Evolutionary conservation across 2,113 vertebrate species (phyloP).

Genomic region (Zootoca vivipara): DNA sequence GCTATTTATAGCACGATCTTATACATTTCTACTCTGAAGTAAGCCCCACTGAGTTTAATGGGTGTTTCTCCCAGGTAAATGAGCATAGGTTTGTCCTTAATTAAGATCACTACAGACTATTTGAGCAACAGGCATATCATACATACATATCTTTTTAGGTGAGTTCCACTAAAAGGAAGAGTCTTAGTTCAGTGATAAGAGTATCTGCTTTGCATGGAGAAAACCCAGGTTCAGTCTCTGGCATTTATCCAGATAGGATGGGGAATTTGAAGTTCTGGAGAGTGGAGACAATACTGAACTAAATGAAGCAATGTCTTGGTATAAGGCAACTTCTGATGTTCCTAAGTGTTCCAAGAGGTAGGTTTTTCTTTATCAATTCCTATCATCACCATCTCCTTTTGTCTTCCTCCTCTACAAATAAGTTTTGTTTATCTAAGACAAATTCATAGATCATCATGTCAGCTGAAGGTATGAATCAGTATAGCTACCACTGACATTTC

Average conservation of each 20-base stretch:
- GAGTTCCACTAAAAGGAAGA: background rate
- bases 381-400: background rate
- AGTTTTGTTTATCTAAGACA: rapidly evolving
- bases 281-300: too few relatives aligned
- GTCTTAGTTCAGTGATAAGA: too few relatives aligned
- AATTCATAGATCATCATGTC: background rate
- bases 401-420: background rate
- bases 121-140: slow-evolving; percentile 5
- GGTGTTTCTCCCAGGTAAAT: background rate
- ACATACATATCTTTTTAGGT: background rate
- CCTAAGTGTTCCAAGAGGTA: rapidly evolving
- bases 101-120: background rate
- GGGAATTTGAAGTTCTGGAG: too few relatives aligned
- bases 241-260: too few relatives aligned
- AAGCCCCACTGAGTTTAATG: background rate
- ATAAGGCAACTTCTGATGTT: background rate
- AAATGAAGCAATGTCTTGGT: too few relatives aligned
- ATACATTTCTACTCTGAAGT: background rate
- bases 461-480: background rate
- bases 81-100: background rate
- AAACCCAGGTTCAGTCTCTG: too few relatives aligned
- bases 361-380: rapidly evolving
- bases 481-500: background rate
- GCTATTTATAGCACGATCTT: background rate
- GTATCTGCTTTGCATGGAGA: too few relatives aligned